Base-by-base conservation (phyloP, 2,888 invertebrate species). In the Amiota minor region DNA sequence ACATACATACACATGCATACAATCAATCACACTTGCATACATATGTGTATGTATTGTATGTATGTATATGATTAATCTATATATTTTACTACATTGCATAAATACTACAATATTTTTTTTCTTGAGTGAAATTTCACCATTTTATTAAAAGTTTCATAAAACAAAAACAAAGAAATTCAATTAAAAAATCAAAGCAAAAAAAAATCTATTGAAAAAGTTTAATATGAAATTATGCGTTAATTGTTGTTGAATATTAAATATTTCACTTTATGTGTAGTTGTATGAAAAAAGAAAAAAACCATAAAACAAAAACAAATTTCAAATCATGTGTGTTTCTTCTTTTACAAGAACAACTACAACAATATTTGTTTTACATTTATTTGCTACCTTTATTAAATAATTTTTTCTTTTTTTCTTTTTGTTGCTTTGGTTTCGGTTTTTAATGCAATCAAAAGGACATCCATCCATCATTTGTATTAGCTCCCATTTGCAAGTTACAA, bases 261-360 rank as follows among this genome's bases (percentile, higher is more conserved):
- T 67, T 65, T 67, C 50, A 67, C 67, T 67, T 67, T 67, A 50
- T 67, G 67, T 67, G 67, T 50, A 67, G 67, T 67, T 67, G 50
- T 67, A 35, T 35, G 35, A 35, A 35, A 35, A 35, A 35, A 35
- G 6, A 35, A 35, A 35, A 35, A 35, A 6, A 35, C 23, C 35
- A 35, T 35, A 4, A 35, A 35, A 35, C 35, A 50, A 67, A 49
- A 50, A n/a, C n/a, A 1, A 49, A 50, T 9, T 46, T 50, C 46
- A 6, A 16, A 16, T n/a, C 50, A 56, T 16, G 16, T 50, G 49
- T 65, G 65, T 67, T 67, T 65, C 47, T 50, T 65, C 47, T 65
- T 46, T 11, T 16, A 59, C 2, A 16, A 47, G 0, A 47, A 65
- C 6, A 16, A 9, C 18, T 61, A 61, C 55, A 9, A 16, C 1